These are phyloP conservation scores for Hyposoter didymator DNA, from an alignment of 2,888 invertebrate genomes.

Conservation along the genomic window DNA sequence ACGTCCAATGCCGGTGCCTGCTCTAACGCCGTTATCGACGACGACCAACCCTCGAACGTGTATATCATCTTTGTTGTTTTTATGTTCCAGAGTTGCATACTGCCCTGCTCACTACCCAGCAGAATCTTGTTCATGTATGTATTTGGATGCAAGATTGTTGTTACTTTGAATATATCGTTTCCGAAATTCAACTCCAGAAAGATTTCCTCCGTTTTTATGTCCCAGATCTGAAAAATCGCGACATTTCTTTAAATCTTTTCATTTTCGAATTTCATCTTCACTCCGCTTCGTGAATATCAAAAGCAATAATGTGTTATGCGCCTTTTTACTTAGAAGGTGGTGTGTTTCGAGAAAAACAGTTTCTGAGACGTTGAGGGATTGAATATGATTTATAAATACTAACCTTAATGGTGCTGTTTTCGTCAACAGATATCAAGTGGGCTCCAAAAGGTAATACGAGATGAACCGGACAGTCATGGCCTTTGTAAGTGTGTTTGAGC, in stretches of 20 bases:
- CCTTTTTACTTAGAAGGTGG: too few relatives aligned
- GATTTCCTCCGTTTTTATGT: slow-evolving; percentile 90
- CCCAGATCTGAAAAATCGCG: slow-evolving; percentile 86
- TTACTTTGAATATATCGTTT: slow-evolving; percentile 90
- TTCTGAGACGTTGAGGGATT: not conserved
- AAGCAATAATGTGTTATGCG: too few relatives aligned
- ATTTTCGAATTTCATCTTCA: too few relatives aligned
- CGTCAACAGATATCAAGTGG: slow-evolving; percentile 95
- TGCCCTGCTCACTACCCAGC: slow-evolving; percentile 93
- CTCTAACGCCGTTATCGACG: slow-evolving; percentile 90
- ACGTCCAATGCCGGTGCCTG: slow-evolving; percentile 97
- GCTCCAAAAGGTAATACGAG: slow-evolving; percentile 93
- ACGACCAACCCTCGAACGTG: slow-evolving; percentile 91
- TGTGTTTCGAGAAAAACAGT: not conserved
- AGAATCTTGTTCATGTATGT: slow-evolving; percentile 98
- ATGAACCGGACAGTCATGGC: slow-evolving; percentile 90
- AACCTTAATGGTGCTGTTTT: slow-evolving; percentile 88
- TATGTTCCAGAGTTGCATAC: slow-evolving; percentile 95
- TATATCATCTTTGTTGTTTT: slow-evolving; percentile 91
- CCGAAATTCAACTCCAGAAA: slow-evolving; percentile 89
- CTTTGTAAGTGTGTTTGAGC: slow-evolving; percentile 91
- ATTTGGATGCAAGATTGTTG: slow-evolving; percentile 94
- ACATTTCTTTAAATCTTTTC: not conserved
- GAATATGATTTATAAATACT: slow-evolving; percentile 79
- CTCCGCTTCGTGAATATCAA: too few relatives aligned